Conservation (phyloP, 2,797 vertebrate genomes). For the Xiphophorus birchmanni region DNA sequence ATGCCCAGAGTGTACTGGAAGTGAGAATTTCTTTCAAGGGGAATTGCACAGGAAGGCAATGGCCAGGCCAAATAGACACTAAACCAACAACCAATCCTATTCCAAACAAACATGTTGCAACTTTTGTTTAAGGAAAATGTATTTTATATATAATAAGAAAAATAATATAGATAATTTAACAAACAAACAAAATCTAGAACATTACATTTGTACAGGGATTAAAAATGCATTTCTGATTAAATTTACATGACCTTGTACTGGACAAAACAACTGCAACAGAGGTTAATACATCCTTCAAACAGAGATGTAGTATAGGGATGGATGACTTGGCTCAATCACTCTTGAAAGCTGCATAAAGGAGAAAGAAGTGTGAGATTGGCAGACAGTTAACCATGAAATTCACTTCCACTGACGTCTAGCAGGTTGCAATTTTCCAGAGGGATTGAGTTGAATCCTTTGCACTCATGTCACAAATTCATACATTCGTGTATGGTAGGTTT, state of each 20-base stretch:
- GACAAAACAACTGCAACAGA: conserved; percentile 46
- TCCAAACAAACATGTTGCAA: conserved; percentile 12
- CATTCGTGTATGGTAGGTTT: conserved; percentile 1
- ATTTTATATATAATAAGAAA: background rate
- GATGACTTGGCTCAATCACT: conserved; percentile 73
- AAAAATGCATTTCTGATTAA: conserved; percentile 27
- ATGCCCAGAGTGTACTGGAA: no score
- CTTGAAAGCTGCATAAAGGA: conserved; percentile 60
- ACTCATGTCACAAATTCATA: conserved; percentile 33
- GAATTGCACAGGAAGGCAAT: no score
- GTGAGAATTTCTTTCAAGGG: no score
- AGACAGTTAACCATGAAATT: conserved; percentile 79
- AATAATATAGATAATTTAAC: background rate
- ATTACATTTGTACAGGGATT: background rate
- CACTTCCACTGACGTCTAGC: conserved; percentile 63
- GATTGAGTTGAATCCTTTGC: conserved; percentile 56
- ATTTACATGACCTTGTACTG: conserved; percentile 58
- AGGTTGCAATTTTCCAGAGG: conserved; percentile 65
- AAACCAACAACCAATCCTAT: conserved; percentile 17
- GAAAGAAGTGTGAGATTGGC: conserved; percentile 68
- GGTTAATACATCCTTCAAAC: conserved; percentile 56
- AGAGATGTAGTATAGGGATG: conserved; percentile 39
- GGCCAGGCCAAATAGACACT: conserved; percentile 1
- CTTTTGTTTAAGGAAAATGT: conserved; percentile 1
- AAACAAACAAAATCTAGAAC: background rate